Evolutionary conservation across 2,888 invertebrate genomes (phyloP), one percentile per base, ranked within the genome.

Genomic region (Rambutsinella grinnellia): DNA sequence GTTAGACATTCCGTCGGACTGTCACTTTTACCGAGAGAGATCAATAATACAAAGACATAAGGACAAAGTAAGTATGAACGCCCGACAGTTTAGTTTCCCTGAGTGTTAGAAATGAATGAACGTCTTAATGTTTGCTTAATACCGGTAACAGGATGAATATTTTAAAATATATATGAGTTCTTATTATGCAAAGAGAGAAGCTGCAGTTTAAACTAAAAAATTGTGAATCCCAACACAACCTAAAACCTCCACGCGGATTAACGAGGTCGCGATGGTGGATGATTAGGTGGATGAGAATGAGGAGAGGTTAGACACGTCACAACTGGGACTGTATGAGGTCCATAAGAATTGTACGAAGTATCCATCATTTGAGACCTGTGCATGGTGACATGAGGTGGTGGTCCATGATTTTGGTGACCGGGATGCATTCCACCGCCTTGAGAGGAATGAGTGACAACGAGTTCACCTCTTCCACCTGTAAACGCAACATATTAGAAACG

Each of bases 231-330:
- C n/a, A n/a, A n/a, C n/a, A n/a, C n/a, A n/a, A n/a, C n/a, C n/a
- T n/a, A n/a, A n/a, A n/a, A 47, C 76, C 76, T n/a, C 60, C 68
- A 60, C 76, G 68, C 23, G n/a, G n/a, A n/a, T n/a, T n/a, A n/a
- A n/a, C n/a, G n/a, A n/a, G n/a, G n/a, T n/a, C 72, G 58, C 13
- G 79, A 27, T 17, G 71, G 53, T 24, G 69, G 71, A 47, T 79
- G 78, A 5, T 26, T 8, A 5, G 57, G 23, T 51, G 54, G 75
- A 26, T 71, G 71, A 44, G 71, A 61, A 62, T 78, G 78, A 19
- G 78, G 66, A 15, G 78, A 67, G 21, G 68, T 63, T 15, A 74
- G 69, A n/a, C 66, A 67, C 26, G 72, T 61, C n/a, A 74, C 78
- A 49, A 74, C 74, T 10, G 78, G 78, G 51, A 72, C 63, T 0